Percentiles rank a stretch among this genome's conserved stretches.
Evolutionary conservation across 2,888 invertebrate species (phyloP).

Genomic region (Myopa testacea): DNA sequence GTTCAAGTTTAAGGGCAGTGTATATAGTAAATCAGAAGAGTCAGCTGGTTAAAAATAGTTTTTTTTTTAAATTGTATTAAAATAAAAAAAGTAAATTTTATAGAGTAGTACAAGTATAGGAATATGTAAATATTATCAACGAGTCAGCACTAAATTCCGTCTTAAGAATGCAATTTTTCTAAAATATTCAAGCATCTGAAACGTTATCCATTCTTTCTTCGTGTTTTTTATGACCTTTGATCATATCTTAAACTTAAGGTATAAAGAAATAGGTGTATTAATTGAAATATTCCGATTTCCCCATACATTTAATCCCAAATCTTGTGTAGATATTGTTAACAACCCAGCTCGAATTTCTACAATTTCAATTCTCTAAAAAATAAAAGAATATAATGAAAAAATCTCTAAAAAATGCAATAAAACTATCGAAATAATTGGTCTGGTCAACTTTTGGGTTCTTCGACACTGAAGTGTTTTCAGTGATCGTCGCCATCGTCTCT

Average conservation of each 20-base stretch:
- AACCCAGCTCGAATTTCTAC: slow-evolving; percentile 17
- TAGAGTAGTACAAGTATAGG: no score
- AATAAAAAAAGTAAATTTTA: no score
- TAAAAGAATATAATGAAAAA: slow-evolving; percentile 41
- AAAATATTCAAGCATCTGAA: no score
- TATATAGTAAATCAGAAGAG: not conserved
- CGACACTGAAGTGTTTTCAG: not conserved
- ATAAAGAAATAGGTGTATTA: no score
- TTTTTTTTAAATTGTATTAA: not conserved
- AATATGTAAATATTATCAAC: no score
- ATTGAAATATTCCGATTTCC: no score
- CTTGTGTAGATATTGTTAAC: not conserved
- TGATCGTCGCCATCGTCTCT: not conserved
- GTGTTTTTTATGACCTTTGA: not conserved
- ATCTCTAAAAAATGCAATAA: slow-evolving; percentile 55
- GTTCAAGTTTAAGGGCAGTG: slow-evolving; percentile 3
- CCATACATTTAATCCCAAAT: no score
- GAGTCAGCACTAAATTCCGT: no score
- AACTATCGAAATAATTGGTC: slow-evolving; percentile 53
- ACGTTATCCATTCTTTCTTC: no score
- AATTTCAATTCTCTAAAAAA: not conserved
- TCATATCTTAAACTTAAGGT: not conserved
- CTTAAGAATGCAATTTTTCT: no score
- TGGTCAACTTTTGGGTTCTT: slow-evolving; percentile 15
- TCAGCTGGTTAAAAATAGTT: slow-evolving; percentile 2